Base-by-base conservation (phyloP, 2,888 invertebrate species). In the Oligia latruncula region DNA sequence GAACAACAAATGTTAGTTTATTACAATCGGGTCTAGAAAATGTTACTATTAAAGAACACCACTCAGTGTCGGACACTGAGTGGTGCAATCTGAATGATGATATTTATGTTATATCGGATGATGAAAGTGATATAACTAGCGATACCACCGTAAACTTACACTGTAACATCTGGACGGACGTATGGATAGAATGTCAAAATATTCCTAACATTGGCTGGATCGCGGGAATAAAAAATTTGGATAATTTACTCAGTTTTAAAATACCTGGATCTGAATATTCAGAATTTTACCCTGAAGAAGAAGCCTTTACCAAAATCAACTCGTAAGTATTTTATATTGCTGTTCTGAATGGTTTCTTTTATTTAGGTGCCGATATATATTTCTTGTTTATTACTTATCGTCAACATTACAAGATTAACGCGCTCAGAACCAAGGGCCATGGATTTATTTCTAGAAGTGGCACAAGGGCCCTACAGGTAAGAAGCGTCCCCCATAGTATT, bases 251-350 rank as follows among this genome's bases (percentile, higher is more conserved):
- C 70, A 94, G 95, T 89, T 95, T 95, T 83, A 92, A 94, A 88
- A 95, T 96, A 82, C 96, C 96, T 43, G 95, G 95, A 77, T 95
- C 94, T 88, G 92, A 93, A 74, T 92, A 85, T 84, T 93, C 94
- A 0, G 90, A 93, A 9, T 96, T 92, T 92, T 96, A 94, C 85
- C 40, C 86, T 3, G 90, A 93, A 90, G 84, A 90, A 49, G 93
- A 93, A 86, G 95, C 95, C 8, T 93, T 94, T 78, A 73, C 83
- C 20, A 95, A 95, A 91, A 94, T 97, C 68, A 95, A 93, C 78
- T 89, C 93, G 97, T 96, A 90, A 95, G 96, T 96, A 91, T 49
- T 23, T 52, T 49, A 46, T 49, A 52, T 64, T 71, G 67, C 11
- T 70, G 46, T 66, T 64, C 8, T 46, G 4, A 60, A 55, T 6